Conservation (phyloP, 2,888 invertebrate genomes). For the Mongoloraphidia duomilia region DNA sequence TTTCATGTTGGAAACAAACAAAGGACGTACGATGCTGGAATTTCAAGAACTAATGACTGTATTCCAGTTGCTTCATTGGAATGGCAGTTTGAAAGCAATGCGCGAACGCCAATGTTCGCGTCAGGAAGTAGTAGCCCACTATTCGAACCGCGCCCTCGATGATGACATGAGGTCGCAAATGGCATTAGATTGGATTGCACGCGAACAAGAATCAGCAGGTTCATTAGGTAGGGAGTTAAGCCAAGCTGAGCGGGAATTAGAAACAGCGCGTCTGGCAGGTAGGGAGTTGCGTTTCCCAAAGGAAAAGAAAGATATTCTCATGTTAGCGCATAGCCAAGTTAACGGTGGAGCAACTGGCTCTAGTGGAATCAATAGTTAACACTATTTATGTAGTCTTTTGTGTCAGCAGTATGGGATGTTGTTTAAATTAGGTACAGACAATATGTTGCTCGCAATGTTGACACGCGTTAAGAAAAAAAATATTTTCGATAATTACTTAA, state of each 20-base stretch:
- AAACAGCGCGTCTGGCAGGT: slow-evolving; percentile 73
- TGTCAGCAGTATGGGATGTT: too few relatives aligned
- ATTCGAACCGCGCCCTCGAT: slow-evolving; percentile 80
- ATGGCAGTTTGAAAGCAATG: slow-evolving; percentile 92
- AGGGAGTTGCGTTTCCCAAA: slow-evolving; percentile 86
- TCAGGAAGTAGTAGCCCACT: slow-evolving; percentile 86
- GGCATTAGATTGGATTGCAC: slow-evolving; percentile 89
- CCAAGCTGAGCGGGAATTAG: slow-evolving; percentile 74
- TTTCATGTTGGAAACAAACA: slow-evolving; percentile 65
- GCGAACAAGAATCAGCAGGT: slow-evolving; percentile 58
- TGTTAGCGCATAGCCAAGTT: slow-evolving; percentile 76
- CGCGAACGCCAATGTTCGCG: slow-evolving; percentile 86
- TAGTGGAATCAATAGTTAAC: too few relatives aligned
- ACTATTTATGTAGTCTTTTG: too few relatives aligned
- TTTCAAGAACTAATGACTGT: slow-evolving; percentile 97
- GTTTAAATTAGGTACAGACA: too few relatives aligned
- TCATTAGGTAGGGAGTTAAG: slow-evolving; percentile 69
- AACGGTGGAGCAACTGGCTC: slow-evolving; percentile 23
- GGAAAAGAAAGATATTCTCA: slow-evolving; percentile 87
- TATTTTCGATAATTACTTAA: too few relatives aligned
- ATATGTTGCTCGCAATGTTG: too few relatives aligned
- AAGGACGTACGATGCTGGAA: slow-evolving; percentile 88
- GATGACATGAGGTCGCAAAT: slow-evolving; percentile 94
- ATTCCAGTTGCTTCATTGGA: slow-evolving; percentile 91
- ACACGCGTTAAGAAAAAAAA: too few relatives aligned